These are phyloP conservation scores for Desmophyllum pertusum DNA, from an alignment of 92 coral and sea anemone species.

Conservation along the genomic window DNA sequence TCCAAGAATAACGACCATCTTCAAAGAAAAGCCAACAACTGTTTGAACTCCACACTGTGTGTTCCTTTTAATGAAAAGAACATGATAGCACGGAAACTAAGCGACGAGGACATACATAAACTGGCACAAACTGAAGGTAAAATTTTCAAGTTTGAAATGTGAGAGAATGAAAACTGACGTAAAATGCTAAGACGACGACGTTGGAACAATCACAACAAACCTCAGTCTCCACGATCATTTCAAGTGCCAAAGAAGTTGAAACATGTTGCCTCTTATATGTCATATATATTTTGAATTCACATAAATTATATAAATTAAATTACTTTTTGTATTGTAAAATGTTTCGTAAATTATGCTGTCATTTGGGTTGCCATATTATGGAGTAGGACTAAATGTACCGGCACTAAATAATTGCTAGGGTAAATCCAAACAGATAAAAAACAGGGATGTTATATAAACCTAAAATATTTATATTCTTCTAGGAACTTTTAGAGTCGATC, in stretches of 20 bases:
- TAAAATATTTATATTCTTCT: background rate
- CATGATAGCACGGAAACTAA: constrained; percentile 38
- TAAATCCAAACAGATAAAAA: background rate
- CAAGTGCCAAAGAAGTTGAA: too few relatives aligned
- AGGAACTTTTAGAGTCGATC: constrained; percentile 2
- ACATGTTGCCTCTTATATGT: too few relatives aligned
- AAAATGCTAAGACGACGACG: background rate
- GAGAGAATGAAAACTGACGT: background rate
- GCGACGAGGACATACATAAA: constrained; percentile 45
- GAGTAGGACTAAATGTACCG: background rate
- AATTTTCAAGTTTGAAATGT: background rate
- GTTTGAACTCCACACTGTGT: constrained; percentile 34
- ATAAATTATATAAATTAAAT: too few relatives aligned
- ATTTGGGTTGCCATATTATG: too few relatives aligned
- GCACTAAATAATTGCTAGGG: too few relatives aligned
- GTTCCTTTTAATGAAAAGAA: constrained; percentile 19
- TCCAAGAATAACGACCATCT: constrained; percentile 50
- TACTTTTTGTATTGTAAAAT: too few relatives aligned
- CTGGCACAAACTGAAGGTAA: constrained; percentile 40
- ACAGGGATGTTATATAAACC: background rate
- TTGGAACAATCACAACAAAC: too few relatives aligned
- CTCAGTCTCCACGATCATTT: too few relatives aligned
- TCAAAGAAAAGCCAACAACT: constrained; percentile 39
- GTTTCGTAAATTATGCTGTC: background rate
- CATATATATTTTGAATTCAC: too few relatives aligned